Base-by-base conservation (phyloP, 2,113 vertebrate species). In the Nesoenas mayeri region DNA sequence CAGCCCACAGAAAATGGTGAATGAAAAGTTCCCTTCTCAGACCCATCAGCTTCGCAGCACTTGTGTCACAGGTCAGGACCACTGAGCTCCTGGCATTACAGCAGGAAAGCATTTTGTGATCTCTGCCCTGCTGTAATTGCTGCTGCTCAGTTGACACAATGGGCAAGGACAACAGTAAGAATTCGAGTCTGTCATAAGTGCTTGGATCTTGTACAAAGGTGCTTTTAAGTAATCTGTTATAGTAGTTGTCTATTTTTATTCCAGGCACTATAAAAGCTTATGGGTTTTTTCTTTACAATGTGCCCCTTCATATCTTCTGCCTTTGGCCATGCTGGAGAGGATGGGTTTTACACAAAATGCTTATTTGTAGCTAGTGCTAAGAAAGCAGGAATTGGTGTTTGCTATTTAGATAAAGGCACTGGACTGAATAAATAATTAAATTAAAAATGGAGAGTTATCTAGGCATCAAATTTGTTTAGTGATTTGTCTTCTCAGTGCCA, bases 341-440 rank as follows among this genome's bases (percentile, higher is more conserved):
- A 62, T 57, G 17, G 25, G 4, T 10, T 71, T 88, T 72, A 60
- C 17, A 36, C 17, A 3, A 72, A 83, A 64, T 58, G 86, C 53
- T 95, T 91, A 90, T 91, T 97, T 89, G 81, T 86, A 75, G 13
- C 15, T 67, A n/a, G 17, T 58, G 62, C 93, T 95, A 94, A 94
- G 51, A 93, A 89, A 93, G 78, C 71, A 88, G 70, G 64, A 61
- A 25, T 19, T 94, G n/a, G 19, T 77, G 32, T 32, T 91, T 93
- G 26, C 70, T 67, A 69, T 79, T 96, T 95, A 64, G 94, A 82
- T 85, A 89, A 89, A 85, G 9, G 48, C 50, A 85, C 26, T 81
- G 47, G 96, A 92, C 81, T 86, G 48, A 66, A 81, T 94, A 96
- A 96, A 96, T 97, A 95, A 97, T 93, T 94, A 70, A 95, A 91